Evolutionary conservation across 2,888 invertebrate genomes (phyloP), one percentile per base, ranked within the genome.

Genomic region (Netelia fuscicornis): DNA sequence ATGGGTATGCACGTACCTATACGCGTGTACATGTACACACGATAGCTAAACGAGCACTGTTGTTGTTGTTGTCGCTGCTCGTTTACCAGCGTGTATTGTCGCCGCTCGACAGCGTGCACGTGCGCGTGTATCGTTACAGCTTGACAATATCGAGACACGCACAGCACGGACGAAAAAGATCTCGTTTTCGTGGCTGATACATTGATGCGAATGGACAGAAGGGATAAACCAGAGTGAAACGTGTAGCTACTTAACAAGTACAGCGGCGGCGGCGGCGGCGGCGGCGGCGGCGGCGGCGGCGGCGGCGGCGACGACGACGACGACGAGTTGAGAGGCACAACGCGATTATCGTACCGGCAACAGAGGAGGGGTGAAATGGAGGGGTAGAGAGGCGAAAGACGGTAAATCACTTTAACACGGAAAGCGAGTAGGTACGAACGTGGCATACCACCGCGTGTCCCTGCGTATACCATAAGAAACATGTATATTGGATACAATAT

Each of bases 401-500:
- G 74, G 81, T 87, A 87, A 87, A 87, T 87, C 87, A 87, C 81
- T 87, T 87, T 87, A 84, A 84, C 83, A 87, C 83, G 83, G 72
- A 37, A 37, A 37, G 37, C 37, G 37, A 37, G 37, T 30, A 30
- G 20, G 3, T 6, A 80, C 68, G 52, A 58, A 17, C 54, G n/a
- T 52, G 54, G 64, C 68, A 70, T 60, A 58, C 42, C 75, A 78
- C 48, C n/a, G 60, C 37, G 23, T 42, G 20, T 6, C 54, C 48
- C 81, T 58, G 20, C 17, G 48, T 23, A 17, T 37, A 1, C 37
- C 37, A 6, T 37, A 37, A 37, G 37, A 37, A 37, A 37, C 37
- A 37, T 2, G 37, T 37, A 37, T 37, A 37, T 37, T 75, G 62
- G 80, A 72, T 84, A 92, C 89, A 91, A 91, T 91, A 89, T 86